phyloP scores from a whole-genome alignment of 2,888 invertebrate genomes.

The Elegia similella region DNA sequence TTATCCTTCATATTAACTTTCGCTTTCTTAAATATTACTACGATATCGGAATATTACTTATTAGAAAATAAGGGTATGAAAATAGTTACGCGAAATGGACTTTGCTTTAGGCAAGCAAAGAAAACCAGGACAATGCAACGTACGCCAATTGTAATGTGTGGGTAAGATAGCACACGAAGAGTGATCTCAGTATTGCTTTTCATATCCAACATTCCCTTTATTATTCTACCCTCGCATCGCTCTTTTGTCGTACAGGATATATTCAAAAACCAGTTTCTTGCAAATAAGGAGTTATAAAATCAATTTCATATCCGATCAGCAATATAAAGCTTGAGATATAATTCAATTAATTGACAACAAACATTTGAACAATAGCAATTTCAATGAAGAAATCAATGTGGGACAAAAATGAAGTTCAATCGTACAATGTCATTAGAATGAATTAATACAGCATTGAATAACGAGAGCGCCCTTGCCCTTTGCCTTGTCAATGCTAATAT shows the following conservation, averaged over 20 bases:
- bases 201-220: slow-evolving; percentile 36
- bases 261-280: slow-evolving; percentile 28
- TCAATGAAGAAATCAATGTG: slow-evolving; percentile 8
- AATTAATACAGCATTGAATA: slow-evolving; percentile 29
- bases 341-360: background rate
- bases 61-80: too few relatives aligned
- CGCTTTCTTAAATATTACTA: too few relatives aligned
- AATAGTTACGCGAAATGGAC: too few relatives aligned
- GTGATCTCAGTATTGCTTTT: slow-evolving; percentile 32
- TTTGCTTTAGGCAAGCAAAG: background rate
- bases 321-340: background rate
- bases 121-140: slow-evolving; percentile 24
- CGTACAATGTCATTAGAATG: slow-evolving; percentile 27
- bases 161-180: slow-evolving; percentile 28
- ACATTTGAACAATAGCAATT: slow-evolving; percentile 14
- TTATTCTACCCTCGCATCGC: slow-evolving; percentile 37
- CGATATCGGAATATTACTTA: too few relatives aligned
- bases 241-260: slow-evolving; percentile 32
- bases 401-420: slow-evolving; percentile 25
- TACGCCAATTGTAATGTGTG: slow-evolving; percentile 26
- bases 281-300: slow-evolving; percentile 15
- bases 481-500: slow-evolving; percentile 35
- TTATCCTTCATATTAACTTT: too few relatives aligned
- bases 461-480: slow-evolving; percentile 48
- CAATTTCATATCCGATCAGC: background rate